Conservation (phyloP, 2,113 vertebrate species). For the Zosterops hypoxanthus region DNA sequence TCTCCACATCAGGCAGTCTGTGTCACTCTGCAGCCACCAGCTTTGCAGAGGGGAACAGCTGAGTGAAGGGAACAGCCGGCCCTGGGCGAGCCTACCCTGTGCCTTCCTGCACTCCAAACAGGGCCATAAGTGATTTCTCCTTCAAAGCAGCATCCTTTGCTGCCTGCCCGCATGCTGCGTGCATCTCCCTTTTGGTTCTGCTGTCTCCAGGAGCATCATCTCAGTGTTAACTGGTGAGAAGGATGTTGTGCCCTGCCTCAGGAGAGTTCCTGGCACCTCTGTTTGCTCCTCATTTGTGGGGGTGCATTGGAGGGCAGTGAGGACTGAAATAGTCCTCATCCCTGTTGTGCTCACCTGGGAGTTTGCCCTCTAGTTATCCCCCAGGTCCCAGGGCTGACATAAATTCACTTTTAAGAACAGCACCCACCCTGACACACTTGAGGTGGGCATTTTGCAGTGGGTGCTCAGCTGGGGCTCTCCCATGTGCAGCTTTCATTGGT, state of each 20-base stretch:
- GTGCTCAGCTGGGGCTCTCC: neutral
- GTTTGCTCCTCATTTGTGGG: rapidly evolving
- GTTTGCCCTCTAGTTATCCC: neutral
- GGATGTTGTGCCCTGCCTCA: neutral
- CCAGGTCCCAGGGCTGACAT: neutral
- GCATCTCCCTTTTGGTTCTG: neutral
- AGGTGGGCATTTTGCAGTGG: neutral
- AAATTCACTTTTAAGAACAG: neutral
- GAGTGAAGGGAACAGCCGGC: neutral
- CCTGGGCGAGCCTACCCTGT: neutral
- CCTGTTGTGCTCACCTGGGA: neutral
- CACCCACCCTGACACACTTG: neutral
- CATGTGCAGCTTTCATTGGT: neutral
- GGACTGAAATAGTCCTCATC: neutral
- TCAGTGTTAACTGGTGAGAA: neutral
- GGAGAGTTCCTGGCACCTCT: neutral
- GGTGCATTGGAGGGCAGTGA: neutral
- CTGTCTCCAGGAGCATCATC: neutral
- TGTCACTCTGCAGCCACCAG: neutral
- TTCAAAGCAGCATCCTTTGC: neutral
- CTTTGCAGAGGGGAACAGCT: neutral
- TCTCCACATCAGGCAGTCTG: slow-evolving; percentile 16
- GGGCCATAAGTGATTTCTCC: neutral
- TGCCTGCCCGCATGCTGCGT: rapidly evolving
- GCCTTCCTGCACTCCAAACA: neutral